These are phyloP conservation scores for Slavum lentiscoides DNA, from an alignment of 2,888 invertebrate species.

Conservation along the genomic window DNA sequence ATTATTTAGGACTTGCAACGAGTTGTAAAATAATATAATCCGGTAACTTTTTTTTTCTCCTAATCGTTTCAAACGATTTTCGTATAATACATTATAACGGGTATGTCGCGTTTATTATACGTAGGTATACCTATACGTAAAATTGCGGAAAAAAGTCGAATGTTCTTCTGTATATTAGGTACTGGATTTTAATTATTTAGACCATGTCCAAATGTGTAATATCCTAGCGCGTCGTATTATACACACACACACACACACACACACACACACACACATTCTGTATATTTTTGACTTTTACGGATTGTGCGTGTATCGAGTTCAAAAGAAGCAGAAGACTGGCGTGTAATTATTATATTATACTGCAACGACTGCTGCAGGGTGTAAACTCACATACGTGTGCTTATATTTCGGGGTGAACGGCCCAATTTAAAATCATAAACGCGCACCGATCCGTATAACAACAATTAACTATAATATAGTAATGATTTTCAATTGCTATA, in stretches of 20 bases:
- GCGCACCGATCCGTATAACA: slow-evolving; percentile 40
- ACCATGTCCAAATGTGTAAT: neutral
- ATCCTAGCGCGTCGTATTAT: neutral
- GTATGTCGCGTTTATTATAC: too few species aligned
- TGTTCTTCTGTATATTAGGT: neutral
- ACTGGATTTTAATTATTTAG: neutral
- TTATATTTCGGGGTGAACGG: slow-evolving; percentile 17
- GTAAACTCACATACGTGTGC: neutral
- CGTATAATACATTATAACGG: neutral
- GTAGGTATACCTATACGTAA: too few species aligned
- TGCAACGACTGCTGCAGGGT: neutral
- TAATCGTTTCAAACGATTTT: neutral
- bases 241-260: neutral
- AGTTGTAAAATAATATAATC: neutral
- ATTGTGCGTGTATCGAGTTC: neutral
- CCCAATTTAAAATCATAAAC: slow-evolving; percentile 27
- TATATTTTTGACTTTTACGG: neutral
- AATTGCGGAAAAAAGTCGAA: too few species aligned
- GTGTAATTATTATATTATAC: too few species aligned
- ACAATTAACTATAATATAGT: slow-evolving; percentile 17
- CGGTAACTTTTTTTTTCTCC: neutral
- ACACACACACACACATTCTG: too few species aligned
- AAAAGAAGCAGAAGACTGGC: neutral
- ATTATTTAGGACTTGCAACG: neutral
- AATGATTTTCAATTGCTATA: slow-evolving; percentile 33